Conservation (phyloP, 2,888 invertebrate species). For the Caenorhabditis afra region DNA sequence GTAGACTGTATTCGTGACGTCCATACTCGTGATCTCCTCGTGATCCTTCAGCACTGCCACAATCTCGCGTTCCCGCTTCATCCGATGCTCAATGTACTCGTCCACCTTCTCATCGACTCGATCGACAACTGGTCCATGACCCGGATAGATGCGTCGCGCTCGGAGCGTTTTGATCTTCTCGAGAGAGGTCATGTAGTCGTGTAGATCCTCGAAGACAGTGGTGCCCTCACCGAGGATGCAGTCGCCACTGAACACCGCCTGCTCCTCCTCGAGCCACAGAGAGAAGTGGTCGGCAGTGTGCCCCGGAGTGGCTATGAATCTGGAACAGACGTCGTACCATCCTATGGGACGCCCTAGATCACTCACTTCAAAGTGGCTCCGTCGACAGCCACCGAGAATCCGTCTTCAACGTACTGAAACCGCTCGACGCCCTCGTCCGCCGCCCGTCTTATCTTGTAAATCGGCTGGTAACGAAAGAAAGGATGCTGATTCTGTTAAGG, state of each 20-base stretch:
- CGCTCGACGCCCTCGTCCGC: constrained; percentile 71
- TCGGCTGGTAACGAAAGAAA: constrained; percentile 89
- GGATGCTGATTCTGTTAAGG: constrained; percentile 86
- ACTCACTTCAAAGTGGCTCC: constrained; percentile 87
- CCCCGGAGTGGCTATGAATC: constrained; percentile 87
- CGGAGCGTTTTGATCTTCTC: constrained; percentile 86
- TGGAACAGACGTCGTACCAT: no score
- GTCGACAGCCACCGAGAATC: constrained; percentile 88
- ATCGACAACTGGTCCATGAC: constrained; percentile 82
- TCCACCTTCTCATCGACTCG: constrained; percentile 87
- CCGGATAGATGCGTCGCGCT: constrained; percentile 89
- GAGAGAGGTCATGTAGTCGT: constrained; percentile 91
- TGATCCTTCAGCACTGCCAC: constrained; percentile 56
- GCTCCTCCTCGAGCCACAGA: constrained; percentile 88
- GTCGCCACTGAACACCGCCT: constrained; percentile 90
- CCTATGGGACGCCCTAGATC: no score
- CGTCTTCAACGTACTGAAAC: constrained; percentile 84
- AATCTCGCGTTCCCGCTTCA: constrained; percentile 63
- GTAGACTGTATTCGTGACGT: constrained; percentile 85
- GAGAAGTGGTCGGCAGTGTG: constrained; percentile 95
- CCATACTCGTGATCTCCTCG: constrained; percentile 71
- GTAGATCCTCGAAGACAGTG: constrained; percentile 93
- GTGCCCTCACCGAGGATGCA: constrained; percentile 92
- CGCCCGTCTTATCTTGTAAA: constrained; percentile 74
- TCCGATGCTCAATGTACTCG: constrained; percentile 89